phyloP scores from a whole-genome alignment of 2,888 invertebrate species.

The Andricus curvator region DNA sequence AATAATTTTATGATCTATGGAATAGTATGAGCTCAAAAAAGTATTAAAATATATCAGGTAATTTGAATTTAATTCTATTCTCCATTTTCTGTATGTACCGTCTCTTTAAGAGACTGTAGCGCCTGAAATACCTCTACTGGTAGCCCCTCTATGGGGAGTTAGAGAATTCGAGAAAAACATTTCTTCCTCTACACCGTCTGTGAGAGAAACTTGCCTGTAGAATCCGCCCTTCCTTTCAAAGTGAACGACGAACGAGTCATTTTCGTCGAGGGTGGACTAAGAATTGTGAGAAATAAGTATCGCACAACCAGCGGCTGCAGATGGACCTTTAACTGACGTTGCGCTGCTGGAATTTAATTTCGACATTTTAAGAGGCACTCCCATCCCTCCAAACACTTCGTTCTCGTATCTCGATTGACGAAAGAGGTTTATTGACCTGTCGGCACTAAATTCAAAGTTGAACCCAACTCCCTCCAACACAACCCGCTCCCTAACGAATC shows the following conservation, averaged over 20 bases:
- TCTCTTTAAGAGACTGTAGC: too few relatives aligned
- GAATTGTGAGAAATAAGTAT: constrained; percentile 74
- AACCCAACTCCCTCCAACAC: constrained; percentile 19
- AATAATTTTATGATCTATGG: too few relatives aligned
- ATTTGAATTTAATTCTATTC: too few relatives aligned
- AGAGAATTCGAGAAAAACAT: constrained; percentile 50
- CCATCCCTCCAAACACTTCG: constrained; percentile 52
- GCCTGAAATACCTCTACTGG: not conserved
- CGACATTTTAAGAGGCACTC: constrained; percentile 70
- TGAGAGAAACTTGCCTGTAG: constrained; percentile 56
- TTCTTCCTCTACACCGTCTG: constrained; percentile 49
- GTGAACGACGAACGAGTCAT: constrained; percentile 52
- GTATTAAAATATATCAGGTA: too few relatives aligned
- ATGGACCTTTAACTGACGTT: constrained; percentile 64
- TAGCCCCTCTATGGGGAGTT: not conserved
- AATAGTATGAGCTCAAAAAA: too few relatives aligned
- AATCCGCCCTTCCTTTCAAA: constrained; percentile 65
- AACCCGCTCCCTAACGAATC: too few relatives aligned
- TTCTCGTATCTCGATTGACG: constrained; percentile 56
- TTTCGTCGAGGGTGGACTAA: constrained; percentile 61
- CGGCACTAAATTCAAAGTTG: constrained; percentile 43
- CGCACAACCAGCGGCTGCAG: constrained; percentile 60
- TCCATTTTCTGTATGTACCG: too few relatives aligned
- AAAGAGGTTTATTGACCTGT: constrained; percentile 70
- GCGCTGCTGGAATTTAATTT: constrained; percentile 74